Base-by-base conservation (phyloP, 2,113 vertebrate species). In the Ptyas mucosa region DNA sequence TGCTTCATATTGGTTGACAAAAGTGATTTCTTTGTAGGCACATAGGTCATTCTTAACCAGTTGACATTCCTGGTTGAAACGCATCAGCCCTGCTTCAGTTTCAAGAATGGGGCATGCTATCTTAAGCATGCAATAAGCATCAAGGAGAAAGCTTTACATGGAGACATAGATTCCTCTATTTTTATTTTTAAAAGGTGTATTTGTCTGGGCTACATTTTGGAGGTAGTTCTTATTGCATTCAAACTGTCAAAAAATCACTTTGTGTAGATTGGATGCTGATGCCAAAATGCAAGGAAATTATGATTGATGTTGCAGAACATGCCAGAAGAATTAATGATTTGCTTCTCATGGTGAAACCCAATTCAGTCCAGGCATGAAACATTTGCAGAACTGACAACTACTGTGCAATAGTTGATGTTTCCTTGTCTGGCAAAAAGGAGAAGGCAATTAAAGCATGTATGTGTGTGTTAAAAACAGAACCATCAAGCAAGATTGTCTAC, bases 281-380 rank as follows among this genome's bases (percentile, higher is more conserved):
- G 85, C 52, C 94, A 90, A 93, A 3, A 86, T 57, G 89, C 43
- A 92, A 49, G 8, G 86, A 15, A 18, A 64, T 90, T 94, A 91
- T 75, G 24, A 94, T 34, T 90, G 61, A 90, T 94, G 85, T 46
- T 88, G 89, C 39, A 75, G 52, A 90, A 29, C 9, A 88, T 81
- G 75, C 57, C 89, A 90, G 51, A 88, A 61, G 52, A 92, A 94
- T 90, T 87, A 87, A 51, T 89, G n/a, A 24, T 21, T 92, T 86
- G 23, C 24, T 89, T 58, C 87, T 88, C 29, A 9, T 26, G 91
- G 10, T 7, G 29, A 34, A 58, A 90, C 21, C 29, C 49, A 87
- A 57, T 55, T 0, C 15, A 89, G 26, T 1, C n/a, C 1, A 43
- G 75, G 34, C 34, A 81, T 39, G 29, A 85, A 26, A 49, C 46